phyloP scores from a whole-genome alignment of 2,113 vertebrate genomes.

The Peromyscus polionotus region DNA sequence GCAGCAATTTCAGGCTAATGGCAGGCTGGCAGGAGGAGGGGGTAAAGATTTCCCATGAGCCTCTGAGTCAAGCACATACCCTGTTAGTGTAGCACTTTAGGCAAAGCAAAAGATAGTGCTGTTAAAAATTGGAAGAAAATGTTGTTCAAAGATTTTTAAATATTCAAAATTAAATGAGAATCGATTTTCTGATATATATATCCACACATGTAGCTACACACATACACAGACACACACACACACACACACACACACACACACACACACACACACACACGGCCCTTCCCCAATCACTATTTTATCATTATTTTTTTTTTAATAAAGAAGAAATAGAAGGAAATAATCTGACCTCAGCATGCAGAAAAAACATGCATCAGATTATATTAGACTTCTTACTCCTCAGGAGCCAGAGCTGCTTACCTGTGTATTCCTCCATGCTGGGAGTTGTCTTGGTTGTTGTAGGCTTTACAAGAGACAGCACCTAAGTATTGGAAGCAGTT shows the following conservation, averaged over 20 bases:
- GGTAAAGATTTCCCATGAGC: neutral
- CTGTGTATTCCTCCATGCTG: slow-evolving; percentile 63
- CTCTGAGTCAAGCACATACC: neutral
- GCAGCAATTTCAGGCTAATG: neutral
- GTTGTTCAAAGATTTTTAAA: neutral
- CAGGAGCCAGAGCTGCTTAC: neutral
- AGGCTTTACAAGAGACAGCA: slow-evolving; percentile 48
- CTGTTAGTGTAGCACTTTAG: neutral
- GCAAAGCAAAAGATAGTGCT: neutral
- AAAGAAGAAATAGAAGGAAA: neutral
- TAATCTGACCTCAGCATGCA: neutral
- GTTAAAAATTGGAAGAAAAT: neutral
- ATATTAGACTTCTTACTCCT: neutral
- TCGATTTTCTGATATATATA: neutral
- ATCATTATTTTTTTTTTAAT: slow-evolving; percentile 20
- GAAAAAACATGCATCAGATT: neutral
- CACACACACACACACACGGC: neutral
- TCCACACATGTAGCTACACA: neutral
- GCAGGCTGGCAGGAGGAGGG: neutral
- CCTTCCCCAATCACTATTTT: neutral
- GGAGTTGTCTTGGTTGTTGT: slow-evolving; percentile 56
- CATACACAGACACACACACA: neutral
- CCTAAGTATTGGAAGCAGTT: slow-evolving; percentile 65
- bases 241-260: too few relatives aligned
- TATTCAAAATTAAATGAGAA: slow-evolving; percentile 21